A percentile compares a stretch with the other conserved stretches of the same genome.
phyloP scores from a whole-genome alignment of 2,113 vertebrate genomes.

The Thunnus maccoyii region DNA sequence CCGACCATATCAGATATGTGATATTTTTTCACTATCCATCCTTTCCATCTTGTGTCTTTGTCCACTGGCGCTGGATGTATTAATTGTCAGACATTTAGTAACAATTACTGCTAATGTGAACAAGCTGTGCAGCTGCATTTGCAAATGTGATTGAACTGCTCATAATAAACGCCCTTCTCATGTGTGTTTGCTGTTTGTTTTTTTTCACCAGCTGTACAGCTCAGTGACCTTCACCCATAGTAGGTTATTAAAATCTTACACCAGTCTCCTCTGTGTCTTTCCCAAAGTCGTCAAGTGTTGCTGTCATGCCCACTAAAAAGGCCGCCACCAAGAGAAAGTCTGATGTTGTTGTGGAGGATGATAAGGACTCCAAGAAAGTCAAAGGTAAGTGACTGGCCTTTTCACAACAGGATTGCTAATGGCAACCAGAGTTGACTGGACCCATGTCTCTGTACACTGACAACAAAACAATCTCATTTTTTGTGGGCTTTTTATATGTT shows the following conservation, averaged over 20 bases:
- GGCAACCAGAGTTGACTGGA: not conserved
- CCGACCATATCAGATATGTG: too few species aligned
- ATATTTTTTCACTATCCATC: too few species aligned
- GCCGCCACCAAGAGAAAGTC: slow-evolving; percentile 81
- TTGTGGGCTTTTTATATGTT: not conserved
- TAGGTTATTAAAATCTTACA: not conserved
- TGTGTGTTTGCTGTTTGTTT: too few species aligned
- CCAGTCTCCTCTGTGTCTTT: not conserved
- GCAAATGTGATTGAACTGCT: too few species aligned
- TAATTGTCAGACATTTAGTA: too few species aligned
- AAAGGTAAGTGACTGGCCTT: slow-evolving; percentile 80
- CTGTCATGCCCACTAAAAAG: slow-evolving; percentile 89
- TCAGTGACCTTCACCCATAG: not conserved
- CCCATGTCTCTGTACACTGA: not conserved
- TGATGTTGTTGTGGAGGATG: slow-evolving; percentile 69
- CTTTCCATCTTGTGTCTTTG: too few species aligned
- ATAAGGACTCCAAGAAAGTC: slow-evolving; percentile 83
- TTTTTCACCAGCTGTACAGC: not conserved
- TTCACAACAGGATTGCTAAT: not conserved
- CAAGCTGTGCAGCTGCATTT: too few species aligned
- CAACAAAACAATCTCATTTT: not conserved
- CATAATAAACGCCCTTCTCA: too few species aligned
- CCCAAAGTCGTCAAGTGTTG: slow-evolving; percentile 10
- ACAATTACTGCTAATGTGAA: too few species aligned
- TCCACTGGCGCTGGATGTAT: too few species aligned